Conservation (phyloP, 2,888 invertebrate species). For the Galerucella pusilla region DNA sequence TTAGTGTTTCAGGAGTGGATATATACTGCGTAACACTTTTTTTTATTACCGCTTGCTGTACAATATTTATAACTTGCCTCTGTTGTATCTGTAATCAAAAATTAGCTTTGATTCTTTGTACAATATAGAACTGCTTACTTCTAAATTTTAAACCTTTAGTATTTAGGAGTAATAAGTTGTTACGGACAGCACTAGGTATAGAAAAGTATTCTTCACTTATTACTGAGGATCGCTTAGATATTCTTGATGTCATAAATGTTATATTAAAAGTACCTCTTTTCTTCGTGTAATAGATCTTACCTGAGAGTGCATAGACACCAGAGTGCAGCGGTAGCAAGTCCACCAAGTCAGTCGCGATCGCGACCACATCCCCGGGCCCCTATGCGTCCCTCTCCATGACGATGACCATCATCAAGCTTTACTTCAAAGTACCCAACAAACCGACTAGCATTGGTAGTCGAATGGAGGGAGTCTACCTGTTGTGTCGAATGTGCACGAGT, state of each 20-base stretch:
- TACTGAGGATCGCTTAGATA: background rate
- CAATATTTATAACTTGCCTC: too few species aligned
- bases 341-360: constrained; percentile 45
- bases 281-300: constrained; percentile 4
- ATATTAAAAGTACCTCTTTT: background rate
- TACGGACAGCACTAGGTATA: too few species aligned
- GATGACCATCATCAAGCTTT: constrained; percentile 51
- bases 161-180: too few species aligned
- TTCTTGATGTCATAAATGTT: background rate
- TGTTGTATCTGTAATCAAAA: too few species aligned
- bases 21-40: too few species aligned
- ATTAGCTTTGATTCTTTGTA: too few species aligned
- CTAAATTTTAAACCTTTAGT: too few species aligned
- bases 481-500: constrained; percentile 42
- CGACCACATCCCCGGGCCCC: constrained; percentile 35
- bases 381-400: constrained; percentile 46
- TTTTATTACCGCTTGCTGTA: too few species aligned
- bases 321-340: constrained; percentile 39
- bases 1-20: too few species aligned
- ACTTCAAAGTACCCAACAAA: constrained; percentile 49
- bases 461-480: constrained; percentile 46
- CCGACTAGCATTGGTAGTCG: constrained; percentile 47
- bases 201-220: background rate
- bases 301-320: constrained; percentile 32
- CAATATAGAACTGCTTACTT: too few species aligned